Conservation (phyloP, 1,140 invertebrate genomes). For the Lepidurus packardi region DNA sequence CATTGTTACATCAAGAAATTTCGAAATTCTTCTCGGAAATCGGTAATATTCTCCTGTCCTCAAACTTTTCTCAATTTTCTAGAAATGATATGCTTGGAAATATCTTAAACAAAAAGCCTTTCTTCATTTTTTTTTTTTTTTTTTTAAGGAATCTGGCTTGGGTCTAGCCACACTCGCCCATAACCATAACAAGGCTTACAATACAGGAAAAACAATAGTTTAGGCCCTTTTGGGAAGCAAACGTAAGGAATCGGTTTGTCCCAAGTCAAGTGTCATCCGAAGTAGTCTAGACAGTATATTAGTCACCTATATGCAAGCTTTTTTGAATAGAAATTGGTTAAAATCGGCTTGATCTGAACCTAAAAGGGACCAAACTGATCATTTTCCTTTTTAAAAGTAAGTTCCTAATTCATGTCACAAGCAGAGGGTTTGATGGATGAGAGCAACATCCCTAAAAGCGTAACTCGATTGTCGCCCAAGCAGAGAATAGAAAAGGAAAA, state of each 20-base stretch:
- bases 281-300: conserved; percentile 12
- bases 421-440: conserved; percentile 4
- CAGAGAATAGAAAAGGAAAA: neutral
- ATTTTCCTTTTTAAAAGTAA: neutral
- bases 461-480: conserved; percentile 13
- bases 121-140: no score
- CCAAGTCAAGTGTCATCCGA: neutral
- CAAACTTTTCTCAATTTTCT: no score
- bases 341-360: neutral
- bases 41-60: no score
- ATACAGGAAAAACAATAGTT: neutral
- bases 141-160: no score
- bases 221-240: neutral
- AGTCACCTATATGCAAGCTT: neutral
- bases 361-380: neutral
- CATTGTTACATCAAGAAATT: no score
- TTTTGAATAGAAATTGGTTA: neutral
- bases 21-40: no score
- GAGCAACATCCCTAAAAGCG: neutral
- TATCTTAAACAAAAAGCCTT: no score
- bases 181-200: no score
- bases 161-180: no score
- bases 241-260: neutral
- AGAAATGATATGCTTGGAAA: no score
- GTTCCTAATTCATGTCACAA: conserved; percentile 16